Evolutionary conservation across 2,113 vertebrate species (phyloP).

Genomic region (Neogale vison): DNA sequence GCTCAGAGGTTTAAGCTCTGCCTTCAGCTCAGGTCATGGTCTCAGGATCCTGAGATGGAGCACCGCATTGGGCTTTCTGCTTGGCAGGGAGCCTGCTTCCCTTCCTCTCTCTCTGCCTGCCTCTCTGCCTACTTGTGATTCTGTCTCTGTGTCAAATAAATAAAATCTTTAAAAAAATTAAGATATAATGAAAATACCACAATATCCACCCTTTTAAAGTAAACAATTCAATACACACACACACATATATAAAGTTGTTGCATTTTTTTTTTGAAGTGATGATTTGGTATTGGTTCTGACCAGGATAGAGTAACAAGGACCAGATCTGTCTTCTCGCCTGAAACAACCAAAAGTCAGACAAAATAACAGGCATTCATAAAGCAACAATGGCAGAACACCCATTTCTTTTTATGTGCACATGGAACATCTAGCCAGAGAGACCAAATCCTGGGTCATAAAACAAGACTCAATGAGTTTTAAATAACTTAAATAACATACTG

Average conservation of each 20-base stretch:
- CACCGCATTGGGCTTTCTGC: too few relatives aligned
- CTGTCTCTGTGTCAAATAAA: too few relatives aligned
- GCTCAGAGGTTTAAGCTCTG: too few relatives aligned
- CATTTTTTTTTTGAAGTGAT: neutral
- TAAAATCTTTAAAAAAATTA: neutral
- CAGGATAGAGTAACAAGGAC: neutral
- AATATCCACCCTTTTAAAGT: neutral
- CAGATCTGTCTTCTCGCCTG: neutral
- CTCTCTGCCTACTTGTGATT: too few relatives aligned
- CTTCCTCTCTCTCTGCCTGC: too few relatives aligned
- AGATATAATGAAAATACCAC: neutral
- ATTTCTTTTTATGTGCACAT: neutral
- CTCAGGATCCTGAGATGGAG: too few relatives aligned
- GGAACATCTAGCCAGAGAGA: neutral
- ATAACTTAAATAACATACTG: neutral
- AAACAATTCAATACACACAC: neutral
- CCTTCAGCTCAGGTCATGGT: too few relatives aligned
- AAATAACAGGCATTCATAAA: neutral
- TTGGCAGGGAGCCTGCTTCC: too few relatives aligned
- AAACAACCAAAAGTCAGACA: neutral
- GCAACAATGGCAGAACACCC: neutral
- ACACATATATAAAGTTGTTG: neutral
- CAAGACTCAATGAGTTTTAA: neutral
- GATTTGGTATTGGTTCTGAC: neutral
- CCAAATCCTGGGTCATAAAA: neutral